These are phyloP conservation scores for Chrysotoxum bicinctum DNA, from an alignment of 2,888 invertebrate species.

Conservation along the genomic window DNA sequence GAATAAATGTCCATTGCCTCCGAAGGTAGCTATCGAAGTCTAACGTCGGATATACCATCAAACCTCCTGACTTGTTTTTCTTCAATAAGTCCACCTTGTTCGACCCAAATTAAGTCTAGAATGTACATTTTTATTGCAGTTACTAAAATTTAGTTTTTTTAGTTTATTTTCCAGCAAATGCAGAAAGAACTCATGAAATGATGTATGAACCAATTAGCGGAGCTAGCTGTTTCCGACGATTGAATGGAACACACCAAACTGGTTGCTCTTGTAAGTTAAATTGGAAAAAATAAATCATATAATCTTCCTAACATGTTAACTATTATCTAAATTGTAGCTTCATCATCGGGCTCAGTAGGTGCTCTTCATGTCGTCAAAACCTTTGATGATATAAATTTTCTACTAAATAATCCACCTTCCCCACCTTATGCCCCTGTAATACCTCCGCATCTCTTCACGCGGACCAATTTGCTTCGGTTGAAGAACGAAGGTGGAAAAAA, in stretches of 20 bases:
- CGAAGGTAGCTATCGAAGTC: too few relatives aligned
- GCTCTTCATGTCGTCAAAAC: slow-evolving; percentile 89
- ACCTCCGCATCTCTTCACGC: slow-evolving; percentile 85
- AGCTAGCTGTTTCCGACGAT: slow-evolving; percentile 91
- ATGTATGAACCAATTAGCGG: slow-evolving; percentile 90
- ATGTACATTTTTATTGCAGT: too few relatives aligned
- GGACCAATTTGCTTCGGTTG: slow-evolving; percentile 83
- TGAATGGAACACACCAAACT: slow-evolving; percentile 97
- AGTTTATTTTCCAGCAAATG: slow-evolving; percentile 72
- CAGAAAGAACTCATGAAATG: slow-evolving; percentile 86
- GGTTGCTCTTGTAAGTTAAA: slow-evolving; percentile 94
- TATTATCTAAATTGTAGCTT: slow-evolving; percentile 74
- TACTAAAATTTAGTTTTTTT: background rate
- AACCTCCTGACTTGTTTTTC: too few relatives aligned
- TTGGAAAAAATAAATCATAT: background rate
- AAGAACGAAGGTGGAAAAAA: slow-evolving; percentile 82
- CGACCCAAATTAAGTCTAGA: too few relatives aligned
- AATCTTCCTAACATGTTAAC: background rate
- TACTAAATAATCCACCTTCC: slow-evolving; percentile 87
- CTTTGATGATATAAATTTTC: slow-evolving; percentile 87
- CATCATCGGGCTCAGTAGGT: slow-evolving; percentile 90
- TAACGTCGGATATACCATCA: too few relatives aligned
- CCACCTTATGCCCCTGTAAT: slow-evolving; percentile 91
- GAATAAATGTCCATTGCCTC: too few relatives aligned
- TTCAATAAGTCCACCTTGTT: too few relatives aligned